Conservation (phyloP, 2,113 vertebrate genomes). For the Puma concolor region DNA sequence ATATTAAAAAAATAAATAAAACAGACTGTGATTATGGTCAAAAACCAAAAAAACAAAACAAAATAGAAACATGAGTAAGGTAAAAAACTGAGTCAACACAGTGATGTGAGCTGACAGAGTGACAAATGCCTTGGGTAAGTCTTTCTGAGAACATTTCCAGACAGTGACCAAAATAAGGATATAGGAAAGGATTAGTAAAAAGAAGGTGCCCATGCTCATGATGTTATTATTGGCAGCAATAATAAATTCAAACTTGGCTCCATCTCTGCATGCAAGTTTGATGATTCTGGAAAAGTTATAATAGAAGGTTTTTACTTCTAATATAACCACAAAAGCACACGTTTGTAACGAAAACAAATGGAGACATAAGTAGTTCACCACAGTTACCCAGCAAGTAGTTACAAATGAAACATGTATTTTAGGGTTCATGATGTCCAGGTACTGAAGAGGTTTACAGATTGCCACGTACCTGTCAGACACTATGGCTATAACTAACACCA, state of each 20-base stretch:
- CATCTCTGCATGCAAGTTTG: constrained; percentile 12
- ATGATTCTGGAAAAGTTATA: constrained; percentile 51
- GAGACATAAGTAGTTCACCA: neutral
- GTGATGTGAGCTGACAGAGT: constrained; percentile 49
- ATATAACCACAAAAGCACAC: constrained; percentile 57
- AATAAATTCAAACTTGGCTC: neutral
- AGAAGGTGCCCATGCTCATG: neutral
- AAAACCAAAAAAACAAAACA: too few species aligned
- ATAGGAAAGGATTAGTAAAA: constrained; percentile 31
- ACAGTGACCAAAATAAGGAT: neutral
- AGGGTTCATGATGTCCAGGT: constrained; percentile 17
- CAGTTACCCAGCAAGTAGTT: constrained; percentile 13
- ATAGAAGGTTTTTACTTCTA: constrained; percentile 37
- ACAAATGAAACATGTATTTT: constrained; percentile 22
- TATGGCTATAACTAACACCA: neutral
- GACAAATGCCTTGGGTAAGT: constrained; percentile 42
- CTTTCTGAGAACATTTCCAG: neutral
- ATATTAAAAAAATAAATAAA: too few species aligned
- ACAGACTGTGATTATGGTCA: too few species aligned
- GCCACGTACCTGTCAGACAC: neutral
- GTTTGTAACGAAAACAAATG: constrained; percentile 27
- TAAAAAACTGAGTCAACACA: neutral
- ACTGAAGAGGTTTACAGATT: neutral
- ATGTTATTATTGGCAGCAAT: constrained; percentile 27
- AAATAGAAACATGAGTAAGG: constrained; percentile 36